Conservation (phyloP, 2,888 invertebrate species). For the Microplitis manilae region DNA sequence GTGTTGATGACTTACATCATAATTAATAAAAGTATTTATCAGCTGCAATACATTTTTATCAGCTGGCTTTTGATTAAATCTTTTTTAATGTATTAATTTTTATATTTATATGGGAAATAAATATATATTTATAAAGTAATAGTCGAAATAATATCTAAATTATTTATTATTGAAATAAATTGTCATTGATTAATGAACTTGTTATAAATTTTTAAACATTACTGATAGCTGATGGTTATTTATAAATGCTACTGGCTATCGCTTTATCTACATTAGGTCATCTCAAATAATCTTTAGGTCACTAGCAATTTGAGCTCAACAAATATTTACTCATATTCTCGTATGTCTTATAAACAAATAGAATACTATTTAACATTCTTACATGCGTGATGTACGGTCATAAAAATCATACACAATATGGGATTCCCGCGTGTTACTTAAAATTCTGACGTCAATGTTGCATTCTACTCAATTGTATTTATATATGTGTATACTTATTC, state of each 20-base stretch:
- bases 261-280: not conserved
- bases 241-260: not conserved
- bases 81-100: not conserved
- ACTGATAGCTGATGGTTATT: not conserved
- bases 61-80: no score
- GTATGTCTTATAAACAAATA: not conserved
- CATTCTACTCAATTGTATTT: slow-evolving; percentile 14
- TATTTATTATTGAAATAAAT: not conserved
- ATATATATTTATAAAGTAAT: no score
- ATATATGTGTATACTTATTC: not conserved
- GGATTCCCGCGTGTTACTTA: not conserved
- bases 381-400: not conserved
- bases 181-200: not conserved
- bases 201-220: not conserved
- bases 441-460: not conserved
- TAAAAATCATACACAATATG: not conserved
- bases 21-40: no score
- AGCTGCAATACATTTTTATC: no score
- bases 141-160: not conserved
- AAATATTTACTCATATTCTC: not conserved
- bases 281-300: not conserved
- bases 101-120: not conserved
- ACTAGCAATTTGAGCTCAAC: not conserved
- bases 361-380: not conserved
- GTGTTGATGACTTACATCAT: no score